Percentiles rank a stretch among this genome's conserved stretches.
phyloP scores from a whole-genome alignment of 2,888 invertebrate species.

The Rotaria macrura region DNA sequence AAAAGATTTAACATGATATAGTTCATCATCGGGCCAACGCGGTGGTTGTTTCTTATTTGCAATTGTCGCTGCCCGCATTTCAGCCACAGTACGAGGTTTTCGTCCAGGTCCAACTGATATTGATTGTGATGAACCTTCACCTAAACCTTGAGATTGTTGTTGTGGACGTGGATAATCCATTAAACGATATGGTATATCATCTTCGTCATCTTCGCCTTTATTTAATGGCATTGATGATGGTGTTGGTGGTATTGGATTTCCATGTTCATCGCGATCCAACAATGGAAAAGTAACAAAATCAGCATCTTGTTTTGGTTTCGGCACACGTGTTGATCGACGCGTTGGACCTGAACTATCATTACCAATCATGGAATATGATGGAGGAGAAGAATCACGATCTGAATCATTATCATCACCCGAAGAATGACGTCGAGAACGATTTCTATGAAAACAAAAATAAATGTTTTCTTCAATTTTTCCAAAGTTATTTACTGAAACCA shows the following conservation, averaged over 20 bases:
- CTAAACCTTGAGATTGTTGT: background rate
- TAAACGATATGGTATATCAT: conserved; percentile 7
- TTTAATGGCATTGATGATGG: background rate
- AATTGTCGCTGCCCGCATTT: background rate
- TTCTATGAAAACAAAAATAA: background rate
- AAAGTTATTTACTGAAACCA: background rate
- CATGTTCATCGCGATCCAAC: conserved; percentile 2
- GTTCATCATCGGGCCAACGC: conserved; percentile 11
- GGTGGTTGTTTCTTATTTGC: background rate
- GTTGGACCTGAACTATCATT: background rate
- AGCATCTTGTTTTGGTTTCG: conserved; percentile 19
- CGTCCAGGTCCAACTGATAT: background rate
- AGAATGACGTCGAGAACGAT: background rate
- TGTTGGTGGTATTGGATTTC: background rate
- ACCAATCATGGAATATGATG: background rate
- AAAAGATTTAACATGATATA: background rate
- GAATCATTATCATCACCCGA: background rate
- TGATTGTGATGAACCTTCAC: background rate
- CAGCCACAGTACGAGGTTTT: background rate
- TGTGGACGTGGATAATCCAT: background rate
- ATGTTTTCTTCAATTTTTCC: background rate
- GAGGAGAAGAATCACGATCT: background rate
- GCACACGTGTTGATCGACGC: background rate
- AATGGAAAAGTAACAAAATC: conserved; percentile 17
- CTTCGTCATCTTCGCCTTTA: background rate